Evolutionary conservation across 2,888 invertebrate genomes (phyloP), one percentile per base, ranked within the genome.

Genomic region (Margaritifera margaritifera): DNA sequence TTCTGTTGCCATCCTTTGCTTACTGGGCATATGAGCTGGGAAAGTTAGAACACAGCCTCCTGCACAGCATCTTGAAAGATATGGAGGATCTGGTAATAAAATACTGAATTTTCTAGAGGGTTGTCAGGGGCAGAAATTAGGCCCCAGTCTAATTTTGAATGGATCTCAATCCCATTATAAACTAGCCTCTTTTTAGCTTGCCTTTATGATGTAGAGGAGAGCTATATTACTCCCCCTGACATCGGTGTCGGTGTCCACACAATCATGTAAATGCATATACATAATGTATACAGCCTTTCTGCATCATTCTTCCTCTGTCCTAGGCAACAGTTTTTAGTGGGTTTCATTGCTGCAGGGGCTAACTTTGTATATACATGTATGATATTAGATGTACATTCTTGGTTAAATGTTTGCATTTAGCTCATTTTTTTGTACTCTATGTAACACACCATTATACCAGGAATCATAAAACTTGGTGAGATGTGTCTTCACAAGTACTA

Each of bases 1-100:
- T 92, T 58, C 90, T 94, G 64, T 90, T 93, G 75, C 93, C 93
- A 2, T 92, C 93, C 52, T 88, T 93, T 71, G 93, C 93, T 0
- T 91, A 92, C 81, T 94, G 93, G 93, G 92, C 93, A 4, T 88
- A 86, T 53, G 91, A 91, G 64, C 85, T 91, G 72, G 92, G 91
- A 65, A 90, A 91, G 62, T 85, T 93, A 31, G 87, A 90, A 69
- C 83, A 87, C 67, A 84, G 86, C 73, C 82, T 90, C 24, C 77
- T 89, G 27, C 85, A 87, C 66, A 80, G 81, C 66, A 77, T 89
- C 27, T 78, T 90, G 19, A 80, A 82, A 50, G 84, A 85, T 66
- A 77, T 89, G 67, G 87, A 88, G 80, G 84, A 86, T 67, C 82
- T 86, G 77, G 86, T 88, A 81, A 84, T 84, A 82, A 86, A 86